Evolutionary conservation across 2,888 invertebrate species (phyloP).

Genomic region (Nezara viridula): DNA sequence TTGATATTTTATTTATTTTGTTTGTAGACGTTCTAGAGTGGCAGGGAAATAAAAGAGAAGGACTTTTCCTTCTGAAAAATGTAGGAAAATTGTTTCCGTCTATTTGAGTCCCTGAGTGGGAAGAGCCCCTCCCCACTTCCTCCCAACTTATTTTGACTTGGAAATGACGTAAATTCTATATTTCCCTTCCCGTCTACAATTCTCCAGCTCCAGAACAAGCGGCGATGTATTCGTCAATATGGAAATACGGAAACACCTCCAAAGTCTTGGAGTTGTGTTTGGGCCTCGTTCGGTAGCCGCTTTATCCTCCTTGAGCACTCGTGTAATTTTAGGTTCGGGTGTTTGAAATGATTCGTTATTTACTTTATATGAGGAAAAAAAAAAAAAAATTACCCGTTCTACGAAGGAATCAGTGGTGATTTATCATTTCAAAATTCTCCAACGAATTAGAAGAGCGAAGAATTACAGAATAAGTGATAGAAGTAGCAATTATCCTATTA

Average conservation of each 20-base stretch:
- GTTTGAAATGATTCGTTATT: neutral
- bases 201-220: constrained; percentile 9
- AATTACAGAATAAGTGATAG: no score
- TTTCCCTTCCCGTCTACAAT: constrained; percentile 35
- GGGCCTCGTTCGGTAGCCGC: neutral
- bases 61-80: constrained; percentile 60
- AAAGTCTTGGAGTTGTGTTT: neutral
- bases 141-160: constrained; percentile 56
- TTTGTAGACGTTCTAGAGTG: neutral
- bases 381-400: no score
- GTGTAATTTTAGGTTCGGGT: neutral
- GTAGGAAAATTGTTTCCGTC: constrained; percentile 63
- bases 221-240: constrained; percentile 28
- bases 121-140: neutral
- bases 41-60: neutral
- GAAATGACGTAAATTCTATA: constrained; percentile 50
- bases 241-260: neutral
- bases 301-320: neutral
- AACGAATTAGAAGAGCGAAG: no score
- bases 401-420: no score
- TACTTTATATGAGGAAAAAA: no score
- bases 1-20: constrained; percentile 15
- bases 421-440: no score
- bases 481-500: no score
- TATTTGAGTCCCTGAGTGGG: constrained; percentile 8